Percentiles rank a stretch among this genome's conserved stretches.
These are phyloP conservation scores for Hemiprocne comata DNA, from an alignment of 2,113 vertebrate species.

Conservation along the genomic window DNA sequence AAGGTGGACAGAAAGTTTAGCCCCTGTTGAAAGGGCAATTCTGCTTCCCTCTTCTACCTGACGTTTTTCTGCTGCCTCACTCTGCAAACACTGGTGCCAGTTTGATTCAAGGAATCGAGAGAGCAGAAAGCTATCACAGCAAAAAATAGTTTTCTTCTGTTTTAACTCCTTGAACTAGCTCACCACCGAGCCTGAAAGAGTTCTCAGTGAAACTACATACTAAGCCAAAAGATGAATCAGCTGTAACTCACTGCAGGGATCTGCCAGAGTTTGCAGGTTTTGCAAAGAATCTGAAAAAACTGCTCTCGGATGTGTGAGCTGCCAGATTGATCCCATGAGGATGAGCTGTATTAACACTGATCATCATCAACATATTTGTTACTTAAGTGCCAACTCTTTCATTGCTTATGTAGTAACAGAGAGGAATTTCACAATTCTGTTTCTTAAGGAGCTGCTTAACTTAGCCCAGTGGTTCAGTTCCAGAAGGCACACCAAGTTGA, in stretches of 20 bases:
- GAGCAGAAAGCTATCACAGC: background rate
- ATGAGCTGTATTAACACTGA: background rate
- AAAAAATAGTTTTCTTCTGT: background rate
- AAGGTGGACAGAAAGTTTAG: background rate
- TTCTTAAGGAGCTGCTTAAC: background rate
- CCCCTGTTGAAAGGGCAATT: background rate
- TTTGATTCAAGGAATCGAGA: background rate
- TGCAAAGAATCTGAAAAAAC: slow-evolving; percentile 15
- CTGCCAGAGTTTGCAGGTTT: slow-evolving; percentile 26
- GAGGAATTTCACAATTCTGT: background rate
- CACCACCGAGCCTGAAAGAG: background rate
- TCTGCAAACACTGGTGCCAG: background rate
- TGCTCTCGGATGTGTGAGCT: background rate
- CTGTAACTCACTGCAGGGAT: background rate
- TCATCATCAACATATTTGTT: background rate
- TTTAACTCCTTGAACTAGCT: slow-evolving; percentile 3
- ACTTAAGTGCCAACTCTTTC: background rate
- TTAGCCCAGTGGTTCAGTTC: background rate
- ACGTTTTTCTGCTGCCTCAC: background rate
- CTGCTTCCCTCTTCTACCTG: background rate
- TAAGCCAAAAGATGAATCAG: slow-evolving; percentile 40
- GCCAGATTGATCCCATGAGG: background rate
- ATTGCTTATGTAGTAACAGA: background rate
- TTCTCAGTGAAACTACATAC: background rate
- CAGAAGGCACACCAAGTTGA: background rate